Conservation (phyloP, 2,888 invertebrate species). For the Polietes domitor region DNA sequence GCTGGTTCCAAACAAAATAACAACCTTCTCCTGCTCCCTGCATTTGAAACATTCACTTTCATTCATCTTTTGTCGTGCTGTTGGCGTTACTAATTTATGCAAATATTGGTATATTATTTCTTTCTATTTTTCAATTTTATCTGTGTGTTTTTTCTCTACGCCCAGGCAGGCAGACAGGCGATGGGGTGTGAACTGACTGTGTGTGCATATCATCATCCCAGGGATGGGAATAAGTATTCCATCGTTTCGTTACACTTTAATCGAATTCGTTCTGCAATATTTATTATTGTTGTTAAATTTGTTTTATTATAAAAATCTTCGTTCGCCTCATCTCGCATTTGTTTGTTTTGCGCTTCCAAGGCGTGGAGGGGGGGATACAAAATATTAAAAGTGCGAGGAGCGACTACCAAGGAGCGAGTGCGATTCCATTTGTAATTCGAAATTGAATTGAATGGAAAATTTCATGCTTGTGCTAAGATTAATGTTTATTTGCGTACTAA, state of each 20-base stretch:
- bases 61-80: slow-evolving; percentile 50
- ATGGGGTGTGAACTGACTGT: slow-evolving; percentile 55
- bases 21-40: slow-evolving; percentile 1
- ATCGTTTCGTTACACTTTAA: slow-evolving; percentile 70
- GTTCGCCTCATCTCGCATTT: slow-evolving; percentile 2
- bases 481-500: slow-evolving; percentile 58
- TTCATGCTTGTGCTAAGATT: slow-evolving; percentile 66
- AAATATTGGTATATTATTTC: slow-evolving; percentile 75
- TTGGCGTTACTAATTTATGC: slow-evolving; percentile 78
- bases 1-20: neutral
- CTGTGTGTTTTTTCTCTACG: slow-evolving; percentile 22
- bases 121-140: slow-evolving; percentile 57
- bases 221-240: slow-evolving; percentile 19
- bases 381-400: slow-evolving; percentile 4
- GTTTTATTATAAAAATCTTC: slow-evolving; percentile 20
- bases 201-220: neutral
- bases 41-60: slow-evolving; percentile 41
- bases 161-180: neutral
- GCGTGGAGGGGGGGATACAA: no score
- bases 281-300: slow-evolving; percentile 72
- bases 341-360: slow-evolving; percentile 36
- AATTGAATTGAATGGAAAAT: slow-evolving; percentile 64
- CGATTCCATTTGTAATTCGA: slow-evolving; percentile 51
- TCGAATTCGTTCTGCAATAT: slow-evolving; percentile 77
- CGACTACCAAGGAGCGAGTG: neutral